A percentile compares a stretch with the other conserved stretches of the same genome.
Evolutionary conservation across 2,888 invertebrate species (phyloP).

Genomic region (Conus canariensis): DNA sequence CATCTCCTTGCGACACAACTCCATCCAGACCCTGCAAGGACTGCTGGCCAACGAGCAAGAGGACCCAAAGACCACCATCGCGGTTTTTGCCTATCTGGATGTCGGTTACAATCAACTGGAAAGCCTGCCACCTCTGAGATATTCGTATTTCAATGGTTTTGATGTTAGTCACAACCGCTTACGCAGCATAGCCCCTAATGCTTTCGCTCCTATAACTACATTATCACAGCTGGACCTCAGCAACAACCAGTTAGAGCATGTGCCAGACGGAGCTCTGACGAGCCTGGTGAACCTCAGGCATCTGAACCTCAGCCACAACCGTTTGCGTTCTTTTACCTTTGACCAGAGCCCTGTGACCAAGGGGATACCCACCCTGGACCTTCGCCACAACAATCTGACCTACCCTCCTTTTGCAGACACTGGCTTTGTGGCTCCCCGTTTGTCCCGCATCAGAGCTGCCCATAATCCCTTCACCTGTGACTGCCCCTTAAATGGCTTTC

Average conservation of each 20-base stretch:
- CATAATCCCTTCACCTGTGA: conserved; percentile 48
- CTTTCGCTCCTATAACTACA: background rate
- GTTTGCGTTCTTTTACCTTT: background rate
- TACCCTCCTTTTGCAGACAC: conserved; percentile 40
- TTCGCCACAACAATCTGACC: conserved; percentile 42
- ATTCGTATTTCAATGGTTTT: conserved; percentile 15
- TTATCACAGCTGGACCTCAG: conserved; percentile 41
- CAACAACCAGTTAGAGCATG: conserved; percentile 34
- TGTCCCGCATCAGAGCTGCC: conserved; percentile 23
- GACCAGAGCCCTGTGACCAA: conserved; percentile 19
- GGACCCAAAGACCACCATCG: background rate
- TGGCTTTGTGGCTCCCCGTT: conserved; percentile 24
- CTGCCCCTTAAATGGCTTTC: conserved; percentile 38
- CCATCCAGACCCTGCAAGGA: background rate
- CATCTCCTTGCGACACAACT: conserved; percentile 31
- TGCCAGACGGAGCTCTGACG: conserved; percentile 18
- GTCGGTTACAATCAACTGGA: conserved; percentile 44
- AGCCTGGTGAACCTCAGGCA: background rate
- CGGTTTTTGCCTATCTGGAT: conserved; percentile 36
- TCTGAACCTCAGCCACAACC: conserved; percentile 38
- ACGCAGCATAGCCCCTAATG: background rate
- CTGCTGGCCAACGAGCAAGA: background rate
- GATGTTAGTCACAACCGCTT: conserved; percentile 45
- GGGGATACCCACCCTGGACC: conserved; percentile 32
- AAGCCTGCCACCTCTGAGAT: conserved; percentile 28